Evolutionary conservation across 2,888 invertebrate genomes (phyloP).

Genomic region (Bugulina stolonifera): DNA sequence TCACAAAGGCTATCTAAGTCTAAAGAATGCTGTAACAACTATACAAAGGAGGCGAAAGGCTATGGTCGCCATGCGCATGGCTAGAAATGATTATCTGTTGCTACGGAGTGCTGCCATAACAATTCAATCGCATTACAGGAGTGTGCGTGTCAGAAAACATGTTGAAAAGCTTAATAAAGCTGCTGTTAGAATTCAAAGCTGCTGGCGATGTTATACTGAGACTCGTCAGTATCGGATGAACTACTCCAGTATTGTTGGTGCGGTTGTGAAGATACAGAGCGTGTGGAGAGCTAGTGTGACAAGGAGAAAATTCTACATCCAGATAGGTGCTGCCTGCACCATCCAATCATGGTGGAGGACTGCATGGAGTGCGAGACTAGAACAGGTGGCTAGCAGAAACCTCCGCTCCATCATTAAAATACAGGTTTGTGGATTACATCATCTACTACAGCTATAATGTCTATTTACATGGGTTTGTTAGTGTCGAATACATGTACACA

Average conservation of each 20-base stretch:
- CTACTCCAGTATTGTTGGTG: background rate
- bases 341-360: conserved; percentile 16
- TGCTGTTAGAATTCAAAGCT: background rate
- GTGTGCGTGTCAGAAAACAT: background rate
- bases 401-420: background rate
- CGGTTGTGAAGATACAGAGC: conserved; percentile 3
- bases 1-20: background rate
- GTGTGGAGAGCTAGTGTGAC: background rate
- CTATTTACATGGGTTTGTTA: too few relatives aligned
- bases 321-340: background rate
- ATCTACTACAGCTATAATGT: too few relatives aligned
- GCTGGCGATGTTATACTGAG: background rate
- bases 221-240: background rate
- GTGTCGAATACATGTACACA: too few relatives aligned
- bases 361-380: background rate
- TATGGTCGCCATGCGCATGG: background rate
- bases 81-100: background rate
- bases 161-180: background rate
- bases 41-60: conserved; percentile 16
- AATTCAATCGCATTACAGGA: conserved; percentile 6
- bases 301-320: background rate
- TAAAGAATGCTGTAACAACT: background rate
- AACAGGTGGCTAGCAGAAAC: background rate
- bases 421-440: too few relatives aligned
- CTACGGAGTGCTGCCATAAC: background rate